Evolutionary conservation across 53 echinoderm and acorn worm genomes (phyloP), one percentile per base, ranked within the genome.

Genomic region (Apostichopus leukothele): DNA sequence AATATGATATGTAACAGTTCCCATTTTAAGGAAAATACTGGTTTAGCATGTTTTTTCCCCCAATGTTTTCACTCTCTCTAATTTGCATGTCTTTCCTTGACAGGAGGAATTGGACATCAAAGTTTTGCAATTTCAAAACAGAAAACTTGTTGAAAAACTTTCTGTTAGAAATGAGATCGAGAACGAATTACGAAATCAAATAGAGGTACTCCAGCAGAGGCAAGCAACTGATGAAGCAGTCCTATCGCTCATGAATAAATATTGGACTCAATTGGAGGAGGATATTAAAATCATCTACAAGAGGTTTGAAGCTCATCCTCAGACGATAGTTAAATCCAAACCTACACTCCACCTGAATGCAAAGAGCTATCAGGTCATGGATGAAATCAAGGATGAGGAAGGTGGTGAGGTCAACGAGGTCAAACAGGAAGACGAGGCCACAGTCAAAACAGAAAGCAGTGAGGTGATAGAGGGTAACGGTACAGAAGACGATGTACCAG

Each of bases 261-360:
- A 97, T 86, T 97, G 97, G 97, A 95, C 97, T 67, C 97, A 95
- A 93, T 91, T 98, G 39, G 98, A 98, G 63, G 98, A 98, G 76
- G 98, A 98, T 83, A 67, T 98, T 5, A 91, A 90, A 86, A 90
- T 98, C 27, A 83, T 95, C 22, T 88, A 94, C 71, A 91, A 89
- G 91, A 89, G 95, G 73, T 94, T 96, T 67, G 90, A 63, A 10
- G 81, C 90, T 7, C 78, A 66, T 5, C 57, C 83, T 26, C 50
- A 25, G 75, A 16, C 53, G 14, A 52, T 1, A 12, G 77, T 76
- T 21, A 76, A 76, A 25, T 4, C 74, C 74, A 5, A 74, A 25
- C 71, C n/a, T n/a, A 8, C 52, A 13, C 0, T 39, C 3, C 2
- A 39, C 39, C 39, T 39, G 39, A 39, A 39, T 39, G 39, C 39